Conservation (phyloP, 2,113 vertebrate genomes). For the Leptocoma aspasia region DNA sequence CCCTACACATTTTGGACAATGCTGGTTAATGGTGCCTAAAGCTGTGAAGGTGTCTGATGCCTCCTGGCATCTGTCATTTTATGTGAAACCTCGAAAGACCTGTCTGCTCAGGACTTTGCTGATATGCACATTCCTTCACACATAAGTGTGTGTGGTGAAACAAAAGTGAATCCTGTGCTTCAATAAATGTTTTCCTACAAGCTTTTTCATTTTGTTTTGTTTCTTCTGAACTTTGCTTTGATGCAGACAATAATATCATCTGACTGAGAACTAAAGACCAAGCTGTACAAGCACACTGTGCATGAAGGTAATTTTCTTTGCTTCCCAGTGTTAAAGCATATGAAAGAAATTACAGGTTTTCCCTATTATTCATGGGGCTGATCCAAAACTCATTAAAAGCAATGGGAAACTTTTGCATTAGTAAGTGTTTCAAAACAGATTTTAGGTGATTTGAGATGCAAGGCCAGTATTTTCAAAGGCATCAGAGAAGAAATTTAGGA, state of each 20-base stretch:
- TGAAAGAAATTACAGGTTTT: constrained; percentile 15
- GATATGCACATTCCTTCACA: not conserved
- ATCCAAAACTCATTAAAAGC: constrained; percentile 7
- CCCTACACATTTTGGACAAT: not conserved
- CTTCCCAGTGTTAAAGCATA: not conserved
- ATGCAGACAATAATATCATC: not conserved
- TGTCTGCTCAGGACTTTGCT: not conserved
- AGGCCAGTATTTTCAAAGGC: not conserved
- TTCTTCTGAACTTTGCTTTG: not conserved
- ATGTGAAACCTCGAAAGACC: not conserved
- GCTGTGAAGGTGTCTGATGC: not conserved
- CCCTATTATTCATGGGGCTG: constrained; percentile 5
- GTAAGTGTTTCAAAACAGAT: not conserved
- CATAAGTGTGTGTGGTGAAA: not conserved
- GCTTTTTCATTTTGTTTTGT: not conserved
- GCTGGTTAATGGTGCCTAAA: not conserved
- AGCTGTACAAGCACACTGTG: not conserved
- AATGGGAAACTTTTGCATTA: not conserved
- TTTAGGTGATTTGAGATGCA: not conserved
- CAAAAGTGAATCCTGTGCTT: not conserved
- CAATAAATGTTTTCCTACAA: not conserved
- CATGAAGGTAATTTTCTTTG: not conserved
- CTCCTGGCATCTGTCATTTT: not conserved
- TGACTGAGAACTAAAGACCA: not conserved
- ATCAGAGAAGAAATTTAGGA: not conserved